Percentiles rank a stretch among this genome's conserved stretches.
Evolutionary conservation across 2,888 invertebrate species (phyloP).

Genomic region (Melieria picta): DNA sequence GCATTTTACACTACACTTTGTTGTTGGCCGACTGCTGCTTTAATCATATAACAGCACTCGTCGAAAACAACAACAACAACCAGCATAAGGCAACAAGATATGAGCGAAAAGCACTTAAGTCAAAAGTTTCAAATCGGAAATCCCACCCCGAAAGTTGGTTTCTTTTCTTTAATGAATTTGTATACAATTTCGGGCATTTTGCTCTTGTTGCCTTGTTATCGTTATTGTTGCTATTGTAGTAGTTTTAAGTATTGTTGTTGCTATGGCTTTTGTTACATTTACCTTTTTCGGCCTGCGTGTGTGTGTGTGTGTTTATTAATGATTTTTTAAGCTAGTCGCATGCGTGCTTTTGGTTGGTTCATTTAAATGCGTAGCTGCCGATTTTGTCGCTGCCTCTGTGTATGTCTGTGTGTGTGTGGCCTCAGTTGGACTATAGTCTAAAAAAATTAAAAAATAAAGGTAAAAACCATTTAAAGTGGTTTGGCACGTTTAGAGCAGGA

Average conservation of each 20-base stretch:
- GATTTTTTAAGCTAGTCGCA: conserved; percentile 31
- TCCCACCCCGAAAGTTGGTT: conserved; percentile 36
- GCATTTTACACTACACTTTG: conserved; percentile 8
- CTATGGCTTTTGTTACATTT: not conserved
- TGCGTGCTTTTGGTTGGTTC: conserved; percentile 54
- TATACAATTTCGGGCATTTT: conserved; percentile 30
- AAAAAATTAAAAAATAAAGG: not conserved
- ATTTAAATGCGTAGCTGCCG: conserved; percentile 39
- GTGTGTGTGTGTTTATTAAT: conserved; percentile 18
- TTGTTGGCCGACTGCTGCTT: conserved; percentile 1
- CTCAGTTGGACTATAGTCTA: not conserved
- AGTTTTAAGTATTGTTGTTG: conserved; percentile 19
- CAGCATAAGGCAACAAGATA: too few relatives aligned
- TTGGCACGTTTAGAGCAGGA: conserved; percentile 27
- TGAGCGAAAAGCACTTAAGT: conserved; percentile 38
- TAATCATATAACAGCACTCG: not conserved
- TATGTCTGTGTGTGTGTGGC: not conserved
- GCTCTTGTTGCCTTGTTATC: conserved; percentile 31
- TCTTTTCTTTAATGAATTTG: conserved; percentile 24
- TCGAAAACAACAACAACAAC: conserved; percentile 34
- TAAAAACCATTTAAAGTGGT: conserved; percentile 13
- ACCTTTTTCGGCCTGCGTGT: not conserved
- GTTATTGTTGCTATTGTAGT: not conserved
- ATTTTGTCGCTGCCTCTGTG: not conserved
- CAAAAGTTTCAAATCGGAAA: conserved; percentile 28